Evolutionary conservation across 2,888 invertebrate genomes (phyloP), one percentile per base, ranked within the genome.

Genomic region (Ichneumon xanthorius): DNA sequence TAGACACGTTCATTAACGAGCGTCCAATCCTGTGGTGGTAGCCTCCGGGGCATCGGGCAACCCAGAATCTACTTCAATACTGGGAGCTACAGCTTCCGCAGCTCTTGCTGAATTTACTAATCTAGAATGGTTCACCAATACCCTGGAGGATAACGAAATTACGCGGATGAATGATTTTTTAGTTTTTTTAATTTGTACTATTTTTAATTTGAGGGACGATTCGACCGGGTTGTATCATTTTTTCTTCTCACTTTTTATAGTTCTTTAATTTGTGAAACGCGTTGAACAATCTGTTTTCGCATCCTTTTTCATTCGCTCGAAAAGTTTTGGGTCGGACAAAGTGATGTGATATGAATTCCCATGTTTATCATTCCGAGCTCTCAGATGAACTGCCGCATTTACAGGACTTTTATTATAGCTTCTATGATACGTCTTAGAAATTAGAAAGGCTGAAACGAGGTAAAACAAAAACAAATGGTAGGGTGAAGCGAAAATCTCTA

Each of bases 301-400:
- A 73, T 55, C 68, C 58, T 48, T 61, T 33, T 70, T 11, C 61
- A 26, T 50, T 58, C 33, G 55, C 14, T 19, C 40, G 63, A 55
- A 61, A 75, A 83, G 45, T 78, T 63, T 63, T 50, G 73, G 73
- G 40, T 45, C 48, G 70, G 53, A 63, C 30, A 22, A 9, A 37
- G 22, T n/a, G 37, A 50, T 50, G 33, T 9, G 37, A 50, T 50
- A 19, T 9, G 58, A 16, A 65, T n/a, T 16, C n/a, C 63, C 19
- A 9, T 48, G 19, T 55, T n/a, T 65, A 33, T 33, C 33, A 40
- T n/a, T 55, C 22, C 58, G 37, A 11, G 88, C 88, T 90, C 87
- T 89, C 86, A 84, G 82, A 88, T 80, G 89, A 87, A 90, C 90
- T 88, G 88, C 48, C 72, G 70, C 71, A 80, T 72, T n/a, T 71